Evolutionary conservation across 2,113 vertebrate species (phyloP).

Genomic region (human): DNA sequence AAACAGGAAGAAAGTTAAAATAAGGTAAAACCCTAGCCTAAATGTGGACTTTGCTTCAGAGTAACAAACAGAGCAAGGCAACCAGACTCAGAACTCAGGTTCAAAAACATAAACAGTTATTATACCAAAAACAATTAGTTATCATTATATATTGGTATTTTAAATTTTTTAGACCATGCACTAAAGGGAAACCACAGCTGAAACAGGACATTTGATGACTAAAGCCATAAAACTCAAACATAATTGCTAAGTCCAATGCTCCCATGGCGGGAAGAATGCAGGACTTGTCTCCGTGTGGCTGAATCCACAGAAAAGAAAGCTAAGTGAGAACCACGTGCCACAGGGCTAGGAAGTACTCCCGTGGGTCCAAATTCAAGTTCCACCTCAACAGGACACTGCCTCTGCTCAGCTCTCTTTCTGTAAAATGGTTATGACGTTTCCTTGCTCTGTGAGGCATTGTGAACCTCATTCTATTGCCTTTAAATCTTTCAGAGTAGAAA

Average conservation of each 20-base stretch:
- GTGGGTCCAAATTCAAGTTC: not conserved
- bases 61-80: not conserved
- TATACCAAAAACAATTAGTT: not conserved
- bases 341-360: not conserved
- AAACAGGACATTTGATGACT: slow-evolving; percentile 36
- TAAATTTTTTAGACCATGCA: not conserved
- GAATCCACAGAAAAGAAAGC: not conserved
- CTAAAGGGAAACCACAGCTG: slow-evolving; percentile 32
- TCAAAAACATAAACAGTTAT: slow-evolving; percentile 36
- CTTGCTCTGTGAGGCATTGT: not conserved
- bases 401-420: not conserved
- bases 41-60: not conserved
- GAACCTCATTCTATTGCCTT: not conserved
- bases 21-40: not conserved
- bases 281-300: not conserved
- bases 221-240: slow-evolving; percentile 45
- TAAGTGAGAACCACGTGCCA: accelerated
- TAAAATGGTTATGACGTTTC: not conserved
- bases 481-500: not conserved
- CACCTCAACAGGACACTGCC: not conserved
- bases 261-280: not conserved
- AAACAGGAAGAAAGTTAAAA: not conserved
- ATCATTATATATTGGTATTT: not conserved
- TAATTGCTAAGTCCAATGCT: not conserved
- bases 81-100: not conserved